These are phyloP conservation scores for Paratilapia polleni DNA, from an alignment of 2,113 vertebrate genomes.

Conservation along the genomic window DNA sequence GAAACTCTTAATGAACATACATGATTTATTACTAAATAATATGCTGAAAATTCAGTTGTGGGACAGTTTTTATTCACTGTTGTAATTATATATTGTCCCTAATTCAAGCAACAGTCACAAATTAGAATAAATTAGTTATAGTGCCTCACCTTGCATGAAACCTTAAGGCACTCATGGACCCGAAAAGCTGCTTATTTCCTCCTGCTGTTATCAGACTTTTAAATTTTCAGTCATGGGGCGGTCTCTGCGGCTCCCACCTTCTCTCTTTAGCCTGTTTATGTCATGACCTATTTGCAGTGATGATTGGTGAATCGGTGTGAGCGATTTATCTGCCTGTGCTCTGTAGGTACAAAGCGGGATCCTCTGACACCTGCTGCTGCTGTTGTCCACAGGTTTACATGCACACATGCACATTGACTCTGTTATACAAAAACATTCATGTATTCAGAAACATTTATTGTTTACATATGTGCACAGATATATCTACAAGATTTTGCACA, in stretches of 20 bases:
- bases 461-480: not conserved
- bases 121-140: not conserved
- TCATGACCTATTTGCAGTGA: slow-evolving; percentile 55
- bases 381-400: slow-evolving; percentile 17
- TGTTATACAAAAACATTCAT: slow-evolving; percentile 8
- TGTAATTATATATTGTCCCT: not conserved
- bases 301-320: slow-evolving; percentile 53
- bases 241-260: not conserved
- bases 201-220: slow-evolving; percentile 17
- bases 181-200: not conserved
- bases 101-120: not conserved
- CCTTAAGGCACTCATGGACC: not conserved
- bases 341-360: slow-evolving; percentile 42
- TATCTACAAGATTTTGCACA: not conserved
- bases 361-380: slow-evolving; percentile 49
- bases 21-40: not conserved
- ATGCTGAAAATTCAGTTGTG: not conserved
- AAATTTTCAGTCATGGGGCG: slow-evolving; percentile 5
- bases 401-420: not conserved
- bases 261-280: slow-evolving; percentile 51
- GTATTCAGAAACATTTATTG: not conserved
- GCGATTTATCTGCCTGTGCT: slow-evolving; percentile 30
- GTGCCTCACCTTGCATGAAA: not conserved
- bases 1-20: not conserved
- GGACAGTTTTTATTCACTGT: not conserved